Conservation (phyloP, 2,113 vertebrate genomes). For the Dromas ardeola region DNA sequence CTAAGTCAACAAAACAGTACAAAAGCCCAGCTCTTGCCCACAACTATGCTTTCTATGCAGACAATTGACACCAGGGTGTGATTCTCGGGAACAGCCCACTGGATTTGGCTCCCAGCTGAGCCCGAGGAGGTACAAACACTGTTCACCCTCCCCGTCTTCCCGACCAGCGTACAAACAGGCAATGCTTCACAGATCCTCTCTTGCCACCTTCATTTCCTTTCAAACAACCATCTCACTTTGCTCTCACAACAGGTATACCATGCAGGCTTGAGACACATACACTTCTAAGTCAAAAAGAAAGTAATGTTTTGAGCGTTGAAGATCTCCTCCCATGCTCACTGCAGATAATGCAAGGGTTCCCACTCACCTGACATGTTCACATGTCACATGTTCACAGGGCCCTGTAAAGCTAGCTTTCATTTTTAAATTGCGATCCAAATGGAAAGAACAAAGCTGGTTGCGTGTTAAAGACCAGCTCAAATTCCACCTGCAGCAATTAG, state of each 20-base stretch:
- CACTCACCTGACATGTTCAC: neutral
- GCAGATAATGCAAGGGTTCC: neutral
- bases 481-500: neutral
- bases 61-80: slow-evolving; percentile 12
- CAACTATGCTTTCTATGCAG: neutral
- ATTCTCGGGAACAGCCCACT: neutral
- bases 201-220: neutral
- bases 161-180: neutral
- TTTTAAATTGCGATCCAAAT: neutral
- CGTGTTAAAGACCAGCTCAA: neutral
- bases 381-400: neutral
- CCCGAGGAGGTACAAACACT: neutral
- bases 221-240: neutral
- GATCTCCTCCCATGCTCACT: neutral
- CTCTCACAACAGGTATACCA: neutral
- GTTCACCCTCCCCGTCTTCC: neutral
- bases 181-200: neutral
- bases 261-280: neutral
- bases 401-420: neutral
- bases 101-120: neutral
- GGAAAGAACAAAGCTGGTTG: neutral
- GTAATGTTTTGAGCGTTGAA: neutral
- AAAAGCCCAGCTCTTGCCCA: slow-evolving; percentile 33
- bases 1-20: slow-evolving; percentile 23
- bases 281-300: neutral